Percentiles rank a stretch among this genome's conserved stretches.
These are phyloP conservation scores for Drosophila phalerata DNA, from an alignment of 2,888 invertebrate species.

Conservation along the genomic window DNA sequence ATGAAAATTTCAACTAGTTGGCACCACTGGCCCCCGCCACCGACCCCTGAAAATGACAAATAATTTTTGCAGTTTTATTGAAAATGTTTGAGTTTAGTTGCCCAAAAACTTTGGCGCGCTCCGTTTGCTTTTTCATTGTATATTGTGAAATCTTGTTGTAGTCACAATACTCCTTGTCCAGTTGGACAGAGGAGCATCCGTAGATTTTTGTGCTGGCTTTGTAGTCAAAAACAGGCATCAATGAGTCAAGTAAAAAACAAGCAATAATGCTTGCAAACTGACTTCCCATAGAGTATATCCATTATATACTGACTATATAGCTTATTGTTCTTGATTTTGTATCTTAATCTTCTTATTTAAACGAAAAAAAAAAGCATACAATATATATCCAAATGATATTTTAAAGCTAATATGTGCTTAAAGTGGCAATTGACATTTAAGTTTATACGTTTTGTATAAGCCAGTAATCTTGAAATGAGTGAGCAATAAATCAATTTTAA, in stretches of 20 bases:
- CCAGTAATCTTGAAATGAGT: too few relatives aligned
- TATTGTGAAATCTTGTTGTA: constrained; percentile 14
- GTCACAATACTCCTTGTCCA: constrained; percentile 19
- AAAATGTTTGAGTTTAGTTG: constrained; percentile 76
- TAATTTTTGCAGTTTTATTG: constrained; percentile 80
- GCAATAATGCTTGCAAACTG: background rate
- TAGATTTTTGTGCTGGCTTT: constrained; percentile 1
- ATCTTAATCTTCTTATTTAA: too few relatives aligned
- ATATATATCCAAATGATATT: too few relatives aligned
- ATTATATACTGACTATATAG: background rate
- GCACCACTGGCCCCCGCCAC: background rate
- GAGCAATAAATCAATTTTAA: too few relatives aligned
- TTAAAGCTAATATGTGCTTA: too few relatives aligned
- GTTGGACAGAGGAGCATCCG: constrained; percentile 31
- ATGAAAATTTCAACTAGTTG: constrained; percentile 13
- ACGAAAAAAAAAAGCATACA: too few relatives aligned
- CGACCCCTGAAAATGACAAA: constrained; percentile 65
- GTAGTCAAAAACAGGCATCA: constrained; percentile 2
- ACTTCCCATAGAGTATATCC: background rate
- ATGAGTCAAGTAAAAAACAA: background rate
- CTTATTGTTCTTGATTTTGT: too few relatives aligned
- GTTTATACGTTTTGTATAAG: too few relatives aligned
- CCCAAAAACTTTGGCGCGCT: constrained; percentile 37
- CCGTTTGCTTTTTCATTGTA: constrained; percentile 37
- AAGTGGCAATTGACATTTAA: too few relatives aligned